Evolutionary conservation across 1,140 invertebrate species (phyloP).

Genomic region (Hestina assimilis): DNA sequence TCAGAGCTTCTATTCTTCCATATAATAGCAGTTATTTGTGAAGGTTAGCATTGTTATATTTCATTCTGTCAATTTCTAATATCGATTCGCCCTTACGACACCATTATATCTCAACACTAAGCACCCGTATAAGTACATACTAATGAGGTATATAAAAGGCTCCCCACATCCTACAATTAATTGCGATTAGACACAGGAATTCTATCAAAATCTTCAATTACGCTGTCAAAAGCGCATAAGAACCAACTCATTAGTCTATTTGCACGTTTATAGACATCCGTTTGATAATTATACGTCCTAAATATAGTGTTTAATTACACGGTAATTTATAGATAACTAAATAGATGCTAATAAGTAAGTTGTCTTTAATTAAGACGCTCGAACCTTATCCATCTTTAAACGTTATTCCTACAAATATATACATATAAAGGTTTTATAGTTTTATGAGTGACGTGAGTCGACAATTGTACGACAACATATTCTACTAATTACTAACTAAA

Average conservation of each 20-base stretch:
- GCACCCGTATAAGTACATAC: no score
- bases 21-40: no score
- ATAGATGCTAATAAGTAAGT: neutral
- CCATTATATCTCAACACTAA: no score
- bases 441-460: no score
- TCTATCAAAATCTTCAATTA: constrained; percentile 15
- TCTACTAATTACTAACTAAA: no score
- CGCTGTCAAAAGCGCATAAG: constrained; percentile 15
- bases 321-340: constrained; percentile 5
- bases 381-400: neutral
- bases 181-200: constrained; percentile 2
- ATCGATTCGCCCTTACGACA: no score
- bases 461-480: no score
- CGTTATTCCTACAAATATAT: neutral
- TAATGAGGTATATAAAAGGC: constrained; percentile 15
- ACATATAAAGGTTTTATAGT: neutral
- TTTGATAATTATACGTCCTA: constrained; percentile 13
- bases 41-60: no score
- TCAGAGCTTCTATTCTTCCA: no score
- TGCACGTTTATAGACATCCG: constrained; percentile 26
- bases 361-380: neutral
- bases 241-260: constrained; percentile 13
- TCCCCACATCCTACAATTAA: constrained; percentile 21
- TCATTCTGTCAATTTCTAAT: no score
- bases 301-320: constrained; percentile 9